A percentile compares a stretch with the other conserved stretches of the same genome.
These are phyloP conservation scores for Opisthograptis luteolata DNA, from an alignment of 2,888 invertebrate genomes.

Conservation along the genomic window DNA sequence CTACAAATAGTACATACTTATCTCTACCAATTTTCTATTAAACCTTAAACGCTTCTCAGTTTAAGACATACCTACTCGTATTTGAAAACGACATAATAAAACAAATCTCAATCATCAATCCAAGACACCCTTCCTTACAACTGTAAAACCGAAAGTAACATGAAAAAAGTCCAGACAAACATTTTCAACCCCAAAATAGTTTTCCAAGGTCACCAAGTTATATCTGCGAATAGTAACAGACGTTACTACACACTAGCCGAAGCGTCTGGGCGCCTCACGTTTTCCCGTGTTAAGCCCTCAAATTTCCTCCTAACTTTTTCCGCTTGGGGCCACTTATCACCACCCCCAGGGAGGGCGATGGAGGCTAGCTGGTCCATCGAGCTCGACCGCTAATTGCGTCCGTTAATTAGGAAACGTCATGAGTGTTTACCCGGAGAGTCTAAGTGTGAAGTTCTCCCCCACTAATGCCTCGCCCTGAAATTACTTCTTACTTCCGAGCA, in stretches of 20 bases:
- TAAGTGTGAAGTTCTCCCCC: conserved; percentile 82
- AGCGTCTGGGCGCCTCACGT: conserved; percentile 59
- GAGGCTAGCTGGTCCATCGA: conserved; percentile 59
- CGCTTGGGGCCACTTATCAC: conserved; percentile 77
- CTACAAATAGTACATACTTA: no score
- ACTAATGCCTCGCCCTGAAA: conserved; percentile 78
- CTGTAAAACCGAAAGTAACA: background rate
- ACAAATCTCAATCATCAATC: no score
- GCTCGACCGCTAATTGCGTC: conserved; percentile 83
- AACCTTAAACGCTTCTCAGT: no score
- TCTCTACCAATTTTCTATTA: no score
- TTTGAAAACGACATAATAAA: no score
- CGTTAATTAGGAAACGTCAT: conserved; percentile 85
- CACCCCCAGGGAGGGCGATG: conserved; percentile 47
- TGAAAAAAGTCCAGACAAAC: conserved; percentile 12
- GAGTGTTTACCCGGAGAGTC: conserved; percentile 82
- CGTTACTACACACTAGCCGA: conserved; percentile 20
- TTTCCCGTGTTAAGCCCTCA: conserved; percentile 67
- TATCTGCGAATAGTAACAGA: conserved; percentile 28
- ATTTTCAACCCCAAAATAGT: conserved; percentile 28
- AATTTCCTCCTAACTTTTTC: conserved; percentile 80
- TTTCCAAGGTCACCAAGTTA: conserved; percentile 51
- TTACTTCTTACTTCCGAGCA: conserved; percentile 81
- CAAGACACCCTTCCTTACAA: no score
- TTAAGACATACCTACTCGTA: no score